These are phyloP conservation scores for Baronia brevicornis DNA, from an alignment of 2,888 invertebrate genomes.

Conservation along the genomic window DNA sequence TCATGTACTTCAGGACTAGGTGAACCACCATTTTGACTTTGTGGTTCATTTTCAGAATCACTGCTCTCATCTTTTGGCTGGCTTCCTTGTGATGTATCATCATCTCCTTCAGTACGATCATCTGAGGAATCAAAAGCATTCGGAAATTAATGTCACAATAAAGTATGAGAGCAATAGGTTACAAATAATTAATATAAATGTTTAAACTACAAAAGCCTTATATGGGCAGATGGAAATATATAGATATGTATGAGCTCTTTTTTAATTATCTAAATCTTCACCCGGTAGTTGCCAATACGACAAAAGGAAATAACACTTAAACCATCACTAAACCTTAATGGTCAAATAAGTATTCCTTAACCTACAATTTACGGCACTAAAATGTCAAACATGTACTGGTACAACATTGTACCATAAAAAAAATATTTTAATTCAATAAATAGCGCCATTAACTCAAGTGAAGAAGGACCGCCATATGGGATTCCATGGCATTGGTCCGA, in stretches of 20 bases:
- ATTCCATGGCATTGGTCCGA: constrained; percentile 73
- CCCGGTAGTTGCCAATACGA: too few species aligned
- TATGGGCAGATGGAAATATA: too few species aligned
- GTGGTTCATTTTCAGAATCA: constrained; percentile 57
- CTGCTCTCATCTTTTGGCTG: constrained; percentile 66
- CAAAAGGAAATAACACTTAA: constrained; percentile 45
- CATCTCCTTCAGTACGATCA: constrained; percentile 68
- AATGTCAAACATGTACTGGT: constrained; percentile 15
- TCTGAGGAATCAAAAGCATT: constrained; percentile 34
- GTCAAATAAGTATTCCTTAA: constrained; percentile 29
- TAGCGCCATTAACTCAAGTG: constrained; percentile 73
- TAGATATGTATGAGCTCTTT: too few species aligned
- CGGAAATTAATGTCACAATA: too few species aligned
- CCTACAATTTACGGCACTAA: constrained; percentile 24
- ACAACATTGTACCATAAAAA: constrained; percentile 15
- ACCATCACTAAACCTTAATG: constrained; percentile 54
- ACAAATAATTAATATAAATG: too few species aligned
- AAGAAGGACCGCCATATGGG: constrained; percentile 75
- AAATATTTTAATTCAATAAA: constrained; percentile 37
- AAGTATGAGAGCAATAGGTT: too few species aligned
- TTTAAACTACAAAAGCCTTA: too few species aligned
- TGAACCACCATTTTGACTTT: constrained; percentile 59
- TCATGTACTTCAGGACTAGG: constrained; percentile 69
- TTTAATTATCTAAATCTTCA: too few species aligned
- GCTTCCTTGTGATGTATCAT: constrained; percentile 68